Base-by-base conservation (phyloP, 1,140 invertebrate species). In the Tigriopus japonicus region DNA sequence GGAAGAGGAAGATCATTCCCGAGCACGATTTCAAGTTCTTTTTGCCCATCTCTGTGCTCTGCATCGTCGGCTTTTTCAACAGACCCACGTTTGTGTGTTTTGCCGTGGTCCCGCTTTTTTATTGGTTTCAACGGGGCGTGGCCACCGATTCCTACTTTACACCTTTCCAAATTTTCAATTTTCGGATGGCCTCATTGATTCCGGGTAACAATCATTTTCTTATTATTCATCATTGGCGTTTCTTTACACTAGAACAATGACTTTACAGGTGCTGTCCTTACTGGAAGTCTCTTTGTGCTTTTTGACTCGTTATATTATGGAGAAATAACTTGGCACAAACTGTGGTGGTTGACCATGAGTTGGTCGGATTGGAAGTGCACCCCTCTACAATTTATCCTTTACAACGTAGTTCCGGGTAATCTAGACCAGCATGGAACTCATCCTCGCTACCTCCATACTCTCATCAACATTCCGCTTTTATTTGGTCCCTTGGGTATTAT, bases 81-180 rank as follows among this genome's bases (percentile, higher is more conserved):
- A 45, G 59, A n/a, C 59, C 59, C 14, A 61, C 59, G 10, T 61
- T 61, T 54, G 14, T 61, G 12, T 24, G 52, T 21, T 61, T 54
- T 42, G 59, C 59, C 14, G 17, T 19, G 23, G 21, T 24, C 1
- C 51, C 59, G 19, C 15, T 61, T 3, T 61, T 61, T 40, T 61
- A 56, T 21, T 61, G 59, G 59, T 61, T 61, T 24, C 59, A 61
- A 42, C 15, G 59, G 15, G 43, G 43, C 12, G 43, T 61, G 13
- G 43, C 51, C 15, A 35, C 21, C 3, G 19, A 61, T 42, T 61
- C 59, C 17, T n/a, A 23, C 14, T 52, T 54, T 7, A 56, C 59
- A 2, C 59, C 59, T 1, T 61, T 61, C 51, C 59, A 61, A 61
- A 61, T 49, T 7, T 61, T 61, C 51, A 61, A 61, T 35, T 61